Evolutionary conservation across 2,888 invertebrate genomes (phyloP), one percentile per base, ranked within the genome.

Genomic region (Mesorhabditis sp.): DNA sequence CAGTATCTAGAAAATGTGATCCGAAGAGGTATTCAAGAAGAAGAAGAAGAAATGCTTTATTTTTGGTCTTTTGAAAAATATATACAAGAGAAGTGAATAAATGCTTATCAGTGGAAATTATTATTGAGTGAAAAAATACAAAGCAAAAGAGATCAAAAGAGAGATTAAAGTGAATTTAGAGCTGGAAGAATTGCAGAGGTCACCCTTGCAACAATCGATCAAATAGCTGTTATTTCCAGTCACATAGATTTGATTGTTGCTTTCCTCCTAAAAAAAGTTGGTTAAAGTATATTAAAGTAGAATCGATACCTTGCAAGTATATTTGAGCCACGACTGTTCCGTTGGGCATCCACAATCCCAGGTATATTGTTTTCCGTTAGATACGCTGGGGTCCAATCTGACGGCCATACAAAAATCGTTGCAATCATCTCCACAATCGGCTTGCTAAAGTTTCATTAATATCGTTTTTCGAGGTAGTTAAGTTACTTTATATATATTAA

Each of bases 331-430:
- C 10, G 58, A 50, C 58, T 50, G 58, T 13, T 50, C 58, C 7
- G 58, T n/a, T n/a, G 10, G 10, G 58, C 58, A 50, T 50, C 58
- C 58, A n/a, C 58, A 50, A 50, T 50, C 58, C 58, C 58, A 50
- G 7, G 7, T n/a, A 50, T 50, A 50, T 2, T 50, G 58, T 50
- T 50, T n/a, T 50, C n/a, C 10, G 58, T 50, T 50, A n/a, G 58
- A 10, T 10, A n/a, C 58, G 58, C 10, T 50, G 7, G 58, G 58
- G 58, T 50, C 58, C 58, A 50, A 50, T n/a, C 58, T 13, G 10
- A n/a, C n/a, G 10, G 7, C n/a, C 58, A 50, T 10, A 2, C 58
- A 50, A n/a, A 50, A 50, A 50, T 50, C 58, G 2, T n/a, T 50
- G 58, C 58, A 50, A 13, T 13, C 58, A 13, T 50, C 10, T 28